Percentiles rank a stretch among this genome's conserved stretches.
Conservation (phyloP, 2,888 invertebrate species). For the Hecatera dysodea region DNA sequence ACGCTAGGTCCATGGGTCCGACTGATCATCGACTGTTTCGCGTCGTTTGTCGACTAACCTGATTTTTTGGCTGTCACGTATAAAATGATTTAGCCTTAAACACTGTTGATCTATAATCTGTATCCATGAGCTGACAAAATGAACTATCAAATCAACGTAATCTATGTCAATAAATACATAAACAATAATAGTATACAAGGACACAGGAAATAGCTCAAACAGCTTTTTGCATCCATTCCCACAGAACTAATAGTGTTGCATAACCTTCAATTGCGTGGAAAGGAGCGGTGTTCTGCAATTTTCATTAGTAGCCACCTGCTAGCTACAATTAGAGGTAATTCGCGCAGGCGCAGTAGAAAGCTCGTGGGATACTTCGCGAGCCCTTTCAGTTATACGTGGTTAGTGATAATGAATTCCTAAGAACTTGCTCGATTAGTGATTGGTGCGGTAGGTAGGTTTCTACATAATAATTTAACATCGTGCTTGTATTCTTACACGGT, state of each 20-base stretch:
- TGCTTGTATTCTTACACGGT: too few species aligned
- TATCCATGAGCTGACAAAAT: background rate
- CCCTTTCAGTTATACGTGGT: constrained; percentile 58
- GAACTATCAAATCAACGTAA: background rate
- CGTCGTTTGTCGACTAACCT: too few species aligned
- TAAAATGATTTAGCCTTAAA: too few species aligned
- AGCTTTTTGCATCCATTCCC: constrained; percentile 32
- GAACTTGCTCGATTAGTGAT: constrained; percentile 32
- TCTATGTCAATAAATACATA: too few species aligned
- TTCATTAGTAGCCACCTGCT: constrained; percentile 68
- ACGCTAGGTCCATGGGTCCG: too few species aligned
- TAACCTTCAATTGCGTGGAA: constrained; percentile 59
- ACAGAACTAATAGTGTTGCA: constrained; percentile 47
- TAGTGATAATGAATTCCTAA: constrained; percentile 45
- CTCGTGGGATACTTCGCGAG: constrained; percentile 64
- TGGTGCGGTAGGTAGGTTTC: background rate
- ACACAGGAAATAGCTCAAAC: constrained; percentile 38
- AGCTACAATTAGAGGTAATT: constrained; percentile 70
- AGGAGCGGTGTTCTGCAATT: constrained; percentile 60
- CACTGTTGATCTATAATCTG: background rate
- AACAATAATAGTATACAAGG: constrained; percentile 1
- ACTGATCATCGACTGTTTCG: too few species aligned
- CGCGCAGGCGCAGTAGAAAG: constrained; percentile 70
- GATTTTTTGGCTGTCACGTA: too few species aligned
- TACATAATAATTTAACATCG: background rate